These are phyloP conservation scores for Cyclophora punctaria DNA, from an alignment of 2,888 invertebrate genomes.

Conservation along the genomic window DNA sequence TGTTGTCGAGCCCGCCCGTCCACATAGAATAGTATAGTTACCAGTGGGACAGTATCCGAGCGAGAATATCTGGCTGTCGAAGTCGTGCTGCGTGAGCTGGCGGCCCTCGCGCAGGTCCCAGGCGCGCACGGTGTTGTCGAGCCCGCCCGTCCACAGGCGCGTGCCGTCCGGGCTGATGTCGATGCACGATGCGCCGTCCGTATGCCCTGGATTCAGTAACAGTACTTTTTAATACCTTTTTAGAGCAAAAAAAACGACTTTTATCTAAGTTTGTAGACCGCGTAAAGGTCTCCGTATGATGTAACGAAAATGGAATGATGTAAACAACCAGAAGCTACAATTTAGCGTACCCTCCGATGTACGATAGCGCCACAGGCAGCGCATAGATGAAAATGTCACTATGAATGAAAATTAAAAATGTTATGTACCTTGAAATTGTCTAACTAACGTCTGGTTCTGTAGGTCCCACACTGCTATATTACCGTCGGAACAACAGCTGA, in stretches of 20 bases:
- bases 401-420: no score
- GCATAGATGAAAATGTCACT: no score
- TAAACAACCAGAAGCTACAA: no score
- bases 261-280: no score
- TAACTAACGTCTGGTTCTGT: constrained; percentile 91
- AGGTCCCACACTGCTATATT: constrained; percentile 98
- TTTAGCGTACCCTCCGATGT: no score
- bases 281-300: no score
- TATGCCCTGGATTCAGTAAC: constrained; percentile 78
- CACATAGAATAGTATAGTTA: constrained; percentile 21
- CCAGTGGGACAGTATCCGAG: constrained; percentile 94
- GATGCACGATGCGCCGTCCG: constrained; percentile 98
- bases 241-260: no score
- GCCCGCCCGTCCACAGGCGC: constrained; percentile 92
- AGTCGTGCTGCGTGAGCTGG: constrained; percentile 96
- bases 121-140: constrained; percentile 96
- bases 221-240: no score
- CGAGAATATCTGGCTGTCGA: constrained; percentile 91
- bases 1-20: not conserved
- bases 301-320: no score
- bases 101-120: constrained; percentile 97
- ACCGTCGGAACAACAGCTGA: constrained; percentile 98
- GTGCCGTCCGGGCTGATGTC: constrained; percentile 96
- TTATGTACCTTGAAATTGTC: constrained; percentile 85
- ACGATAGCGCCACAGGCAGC: no score